These are phyloP conservation scores for Troides oblongomaculatus DNA, from an alignment of 2,888 invertebrate species.

Conservation along the genomic window DNA sequence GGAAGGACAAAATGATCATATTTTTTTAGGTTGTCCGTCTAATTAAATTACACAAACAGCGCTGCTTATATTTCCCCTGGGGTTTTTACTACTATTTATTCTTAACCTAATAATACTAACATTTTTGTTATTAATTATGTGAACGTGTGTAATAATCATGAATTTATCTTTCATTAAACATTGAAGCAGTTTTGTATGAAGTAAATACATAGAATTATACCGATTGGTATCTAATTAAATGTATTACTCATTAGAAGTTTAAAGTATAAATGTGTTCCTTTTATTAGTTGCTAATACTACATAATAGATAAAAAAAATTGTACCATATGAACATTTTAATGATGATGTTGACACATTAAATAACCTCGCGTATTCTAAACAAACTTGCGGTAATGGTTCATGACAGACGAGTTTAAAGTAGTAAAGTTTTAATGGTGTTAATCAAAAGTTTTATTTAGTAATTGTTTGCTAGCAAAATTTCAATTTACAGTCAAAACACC, in stretches of 20 bases:
- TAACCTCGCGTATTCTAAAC: not conserved
- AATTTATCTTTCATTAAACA: too few relatives aligned
- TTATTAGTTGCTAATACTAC: too few relatives aligned
- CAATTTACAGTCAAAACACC: not conserved
- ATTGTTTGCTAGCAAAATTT: not conserved
- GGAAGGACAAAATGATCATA: not conserved
- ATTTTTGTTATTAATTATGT: not conserved
- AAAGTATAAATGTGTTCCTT: too few relatives aligned
- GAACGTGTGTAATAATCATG: too few relatives aligned
- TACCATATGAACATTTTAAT: not conserved
- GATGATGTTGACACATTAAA: not conserved
- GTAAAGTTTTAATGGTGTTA: not conserved
- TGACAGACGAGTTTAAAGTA: not conserved
- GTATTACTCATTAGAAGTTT: too few relatives aligned
- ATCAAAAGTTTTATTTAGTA: conserved; percentile 1
- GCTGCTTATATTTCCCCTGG: not conserved
- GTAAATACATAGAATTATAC: too few relatives aligned
- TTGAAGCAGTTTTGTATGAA: too few relatives aligned
- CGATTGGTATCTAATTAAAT: too few relatives aligned
- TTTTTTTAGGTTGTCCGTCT: not conserved
- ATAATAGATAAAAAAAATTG: too few relatives aligned
- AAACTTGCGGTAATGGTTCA: not conserved
- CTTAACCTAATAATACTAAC: not conserved
- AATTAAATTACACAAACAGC: not conserved
- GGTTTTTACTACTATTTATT: not conserved